Evolutionary conservation across 2,888 invertebrate genomes (phyloP).

Genomic region (Capitulum mitella): DNA sequence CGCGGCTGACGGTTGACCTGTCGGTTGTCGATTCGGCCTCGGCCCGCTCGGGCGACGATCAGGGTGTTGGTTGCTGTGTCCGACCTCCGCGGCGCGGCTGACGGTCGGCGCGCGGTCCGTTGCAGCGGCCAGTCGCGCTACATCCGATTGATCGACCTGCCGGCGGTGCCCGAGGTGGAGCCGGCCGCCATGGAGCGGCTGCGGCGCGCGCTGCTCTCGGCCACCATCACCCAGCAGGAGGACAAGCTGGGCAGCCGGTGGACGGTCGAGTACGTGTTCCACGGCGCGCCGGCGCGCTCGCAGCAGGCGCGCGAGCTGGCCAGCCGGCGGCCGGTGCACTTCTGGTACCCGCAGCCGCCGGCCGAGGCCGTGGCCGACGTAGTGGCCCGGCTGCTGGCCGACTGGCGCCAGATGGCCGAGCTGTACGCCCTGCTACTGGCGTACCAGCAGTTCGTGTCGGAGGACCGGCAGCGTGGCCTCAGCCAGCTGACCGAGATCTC

Average conservation of each 20-base stretch:
- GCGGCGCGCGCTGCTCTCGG: slow-evolving; percentile 69
- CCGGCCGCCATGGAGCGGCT: slow-evolving; percentile 52
- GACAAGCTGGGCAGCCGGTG: slow-evolving; percentile 47
- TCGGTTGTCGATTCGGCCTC: slow-evolving; percentile 41
- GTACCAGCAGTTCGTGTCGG: slow-evolving; percentile 27
- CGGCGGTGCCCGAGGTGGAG: slow-evolving; percentile 41
- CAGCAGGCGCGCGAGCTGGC: slow-evolving; percentile 20
- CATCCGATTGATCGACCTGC: slow-evolving; percentile 36
- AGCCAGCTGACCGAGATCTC: slow-evolving; percentile 70
- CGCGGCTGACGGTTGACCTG: too few relatives aligned
- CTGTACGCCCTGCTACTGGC: slow-evolving; percentile 65
- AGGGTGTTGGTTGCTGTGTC: background rate
- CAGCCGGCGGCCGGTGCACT: slow-evolving; percentile 76
- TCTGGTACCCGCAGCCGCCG: slow-evolving; percentile 82
- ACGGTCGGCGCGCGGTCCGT: background rate
- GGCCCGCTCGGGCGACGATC: too few relatives aligned
- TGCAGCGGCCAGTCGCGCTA: slow-evolving; percentile 23
- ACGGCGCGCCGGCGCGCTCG: slow-evolving; percentile 27
- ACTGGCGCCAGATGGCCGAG: slow-evolving; percentile 88
- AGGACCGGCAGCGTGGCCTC: slow-evolving; percentile 44
- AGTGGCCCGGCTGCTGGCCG: slow-evolving; percentile 76
- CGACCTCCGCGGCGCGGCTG: background rate
- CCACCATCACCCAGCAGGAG: slow-evolving; percentile 52
- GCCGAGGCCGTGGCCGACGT: slow-evolving; percentile 68
- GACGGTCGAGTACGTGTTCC: slow-evolving; percentile 41